Evolutionary conservation across 2,888 invertebrate species (phyloP).

Genomic region (Boloria selene): DNA sequence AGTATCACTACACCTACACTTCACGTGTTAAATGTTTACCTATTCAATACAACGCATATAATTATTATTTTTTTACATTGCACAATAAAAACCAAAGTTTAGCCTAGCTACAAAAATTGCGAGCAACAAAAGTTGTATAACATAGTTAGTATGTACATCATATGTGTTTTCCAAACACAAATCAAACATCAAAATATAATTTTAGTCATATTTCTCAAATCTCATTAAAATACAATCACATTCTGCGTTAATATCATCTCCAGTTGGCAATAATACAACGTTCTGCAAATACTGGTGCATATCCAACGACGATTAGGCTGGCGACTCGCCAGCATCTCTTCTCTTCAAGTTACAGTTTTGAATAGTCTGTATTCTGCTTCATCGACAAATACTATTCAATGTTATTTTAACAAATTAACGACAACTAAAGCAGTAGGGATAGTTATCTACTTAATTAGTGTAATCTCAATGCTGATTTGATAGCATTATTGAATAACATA

Average conservation of each 20-base stretch:
- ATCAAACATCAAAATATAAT: not conserved
- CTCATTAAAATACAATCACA: slow-evolving; percentile 34
- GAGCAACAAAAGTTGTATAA: too few relatives aligned
- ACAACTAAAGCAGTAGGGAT: not conserved
- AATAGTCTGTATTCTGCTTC: slow-evolving; percentile 26
- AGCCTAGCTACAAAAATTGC: too few relatives aligned
- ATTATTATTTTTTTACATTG: too few relatives aligned
- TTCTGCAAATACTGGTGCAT: slow-evolving; percentile 58
- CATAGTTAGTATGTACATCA: too few relatives aligned
- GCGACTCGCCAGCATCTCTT: slow-evolving; percentile 50
- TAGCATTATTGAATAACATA: too few relatives aligned
- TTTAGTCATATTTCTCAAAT: slow-evolving; percentile 16
- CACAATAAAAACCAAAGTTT: too few relatives aligned
- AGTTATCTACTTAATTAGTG: too few relatives aligned
- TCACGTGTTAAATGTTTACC: too few relatives aligned
- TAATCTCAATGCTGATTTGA: too few relatives aligned
- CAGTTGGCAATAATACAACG: slow-evolving; percentile 57
- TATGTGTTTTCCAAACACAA: too few relatives aligned
- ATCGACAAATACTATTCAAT: slow-evolving; percentile 16
- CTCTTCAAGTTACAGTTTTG: slow-evolving; percentile 35
- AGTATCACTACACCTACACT: too few relatives aligned
- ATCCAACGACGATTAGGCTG: slow-evolving; percentile 62
- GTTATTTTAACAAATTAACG: not conserved
- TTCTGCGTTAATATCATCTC: slow-evolving; percentile 45
- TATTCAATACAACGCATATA: too few relatives aligned